phyloP scores from a whole-genome alignment of 2,888 invertebrate genomes.

The Tenthredo mesomela region DNA sequence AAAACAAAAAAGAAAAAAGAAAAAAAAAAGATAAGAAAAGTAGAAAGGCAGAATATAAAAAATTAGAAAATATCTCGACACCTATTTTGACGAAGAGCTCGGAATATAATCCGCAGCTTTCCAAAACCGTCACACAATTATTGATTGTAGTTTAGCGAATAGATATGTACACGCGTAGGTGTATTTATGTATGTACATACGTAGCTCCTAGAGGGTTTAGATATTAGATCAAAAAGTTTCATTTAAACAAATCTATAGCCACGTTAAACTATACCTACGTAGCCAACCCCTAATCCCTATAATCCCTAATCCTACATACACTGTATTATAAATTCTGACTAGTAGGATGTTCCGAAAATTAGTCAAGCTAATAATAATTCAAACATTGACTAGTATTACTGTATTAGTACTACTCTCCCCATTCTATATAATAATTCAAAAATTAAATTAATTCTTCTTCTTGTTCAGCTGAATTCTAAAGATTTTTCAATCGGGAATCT shows the following conservation, averaged over 20 bases:
- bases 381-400: neutral
- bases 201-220: neutral
- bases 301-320: neutral
- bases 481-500: no score
- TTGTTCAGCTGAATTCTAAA: no score
- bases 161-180: neutral
- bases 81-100: neutral
- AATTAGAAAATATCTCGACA: neutral
- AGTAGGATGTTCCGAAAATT: neutral
- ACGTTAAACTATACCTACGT: neutral
- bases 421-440: no score
- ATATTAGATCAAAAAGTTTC: neutral
- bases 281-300: neutral
- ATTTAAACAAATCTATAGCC: neutral
- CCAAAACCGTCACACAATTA: neutral
- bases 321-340: neutral
- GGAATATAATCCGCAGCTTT: neutral
- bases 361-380: neutral
- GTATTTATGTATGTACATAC: neutral
- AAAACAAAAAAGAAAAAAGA: neutral
- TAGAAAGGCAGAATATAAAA: neutral
- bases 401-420: neutral
- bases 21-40: constrained; percentile 5
- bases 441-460: no score
- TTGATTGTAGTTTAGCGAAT: neutral